phyloP scores from a whole-genome alignment of 2,797 vertebrate genomes.

The Numenius phaeopus region DNA sequence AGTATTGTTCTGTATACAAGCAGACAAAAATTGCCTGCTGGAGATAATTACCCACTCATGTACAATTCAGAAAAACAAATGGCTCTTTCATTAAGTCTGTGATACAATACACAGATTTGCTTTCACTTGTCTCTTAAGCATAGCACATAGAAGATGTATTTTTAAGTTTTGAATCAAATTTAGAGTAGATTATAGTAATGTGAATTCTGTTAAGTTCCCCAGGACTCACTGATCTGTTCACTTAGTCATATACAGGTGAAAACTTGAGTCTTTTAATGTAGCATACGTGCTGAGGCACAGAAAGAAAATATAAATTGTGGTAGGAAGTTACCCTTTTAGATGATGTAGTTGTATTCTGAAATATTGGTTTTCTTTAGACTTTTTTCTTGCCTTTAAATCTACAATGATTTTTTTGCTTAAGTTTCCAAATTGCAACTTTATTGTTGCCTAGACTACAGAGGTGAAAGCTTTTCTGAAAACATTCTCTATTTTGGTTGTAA shows the following conservation, averaged over 20 bases:
- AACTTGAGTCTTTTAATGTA: neutral
- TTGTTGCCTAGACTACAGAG: neutral
- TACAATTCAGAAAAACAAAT: constrained; percentile 55
- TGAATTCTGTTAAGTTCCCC: neutral
- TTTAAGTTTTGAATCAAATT: constrained; percentile 19
- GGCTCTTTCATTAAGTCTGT: constrained; percentile 43
- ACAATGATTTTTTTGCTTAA: neutral
- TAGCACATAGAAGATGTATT: neutral
- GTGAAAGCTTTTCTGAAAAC: neutral
- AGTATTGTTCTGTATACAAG: constrained; percentile 45
- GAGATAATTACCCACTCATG: constrained; percentile 63
- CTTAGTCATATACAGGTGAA: neutral
- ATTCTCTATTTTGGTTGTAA: neutral
- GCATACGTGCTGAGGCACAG: neutral
- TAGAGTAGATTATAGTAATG: neutral
- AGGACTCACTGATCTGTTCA: neutral
- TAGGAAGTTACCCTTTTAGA: neutral
- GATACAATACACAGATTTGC: neutral
- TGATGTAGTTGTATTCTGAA: neutral
- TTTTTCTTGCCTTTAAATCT: neutral
- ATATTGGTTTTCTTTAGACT: neutral
- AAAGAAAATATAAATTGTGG: neutral
- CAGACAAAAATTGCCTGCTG: constrained; percentile 48
- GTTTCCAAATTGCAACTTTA: neutral
- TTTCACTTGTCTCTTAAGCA: neutral